phyloP scores from a whole-genome alignment of 2,113 vertebrate genomes.

The Alaudala cheleensis region DNA sequence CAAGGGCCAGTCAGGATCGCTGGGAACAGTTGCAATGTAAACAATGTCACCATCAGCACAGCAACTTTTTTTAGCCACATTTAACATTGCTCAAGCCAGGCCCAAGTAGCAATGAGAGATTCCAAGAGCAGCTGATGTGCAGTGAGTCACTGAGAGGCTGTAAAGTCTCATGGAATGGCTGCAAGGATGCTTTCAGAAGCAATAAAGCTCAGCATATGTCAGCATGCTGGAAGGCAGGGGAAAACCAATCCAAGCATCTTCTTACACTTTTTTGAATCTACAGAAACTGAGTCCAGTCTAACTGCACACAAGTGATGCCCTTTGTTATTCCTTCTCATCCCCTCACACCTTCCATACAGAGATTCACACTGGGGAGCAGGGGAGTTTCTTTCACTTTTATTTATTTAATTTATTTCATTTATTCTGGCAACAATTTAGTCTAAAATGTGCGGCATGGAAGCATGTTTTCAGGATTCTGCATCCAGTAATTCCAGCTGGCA shows the following conservation, averaged over 20 bases:
- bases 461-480: background rate
- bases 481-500: background rate
- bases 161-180: background rate
- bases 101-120: background rate
- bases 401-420: background rate
- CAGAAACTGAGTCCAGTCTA: background rate
- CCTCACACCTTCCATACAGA: background rate
- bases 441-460: background rate
- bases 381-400: background rate
- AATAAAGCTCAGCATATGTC: background rate
- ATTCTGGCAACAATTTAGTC: background rate
- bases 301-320: background rate
- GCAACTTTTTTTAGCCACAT: background rate
- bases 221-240: background rate
- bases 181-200: constrained; percentile 20
- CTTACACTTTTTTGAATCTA: background rate
- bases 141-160: background rate
- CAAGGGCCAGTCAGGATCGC: background rate
- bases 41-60: background rate
- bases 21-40: background rate
- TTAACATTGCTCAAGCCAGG: background rate
- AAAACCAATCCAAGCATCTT: background rate
- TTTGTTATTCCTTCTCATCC: background rate
- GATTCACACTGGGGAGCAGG: too few relatives aligned
- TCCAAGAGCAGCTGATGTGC: background rate